Evolutionary conservation across 2,888 invertebrate genomes (phyloP), one percentile per base, ranked within the genome.

Genomic region (Campoplex nolae): DNA sequence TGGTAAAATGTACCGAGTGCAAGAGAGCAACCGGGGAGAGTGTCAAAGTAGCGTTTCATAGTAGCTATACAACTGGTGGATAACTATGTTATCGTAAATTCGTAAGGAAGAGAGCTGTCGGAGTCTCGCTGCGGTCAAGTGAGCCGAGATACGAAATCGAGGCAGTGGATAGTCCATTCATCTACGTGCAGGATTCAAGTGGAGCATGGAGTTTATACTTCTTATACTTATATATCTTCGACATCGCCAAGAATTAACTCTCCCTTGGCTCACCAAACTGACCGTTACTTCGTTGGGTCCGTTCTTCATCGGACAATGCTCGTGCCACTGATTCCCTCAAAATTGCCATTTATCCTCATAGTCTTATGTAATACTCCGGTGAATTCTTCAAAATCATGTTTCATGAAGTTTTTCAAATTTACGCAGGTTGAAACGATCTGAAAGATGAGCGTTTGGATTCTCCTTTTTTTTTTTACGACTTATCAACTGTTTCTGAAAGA

Each of bases 31-130:
- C 65, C 13, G 32, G 62, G 48, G n/a, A 62, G 62, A 76, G 76
- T 70, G 76, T 48, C 68, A 56, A 71, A 42, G 70, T 38, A 32
- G 23, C 67, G 62, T 67, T 75, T 62, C 81, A 56, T 54, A 45
- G 58, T 35, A 48, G 54, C 56, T 81, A 76, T 67, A 23, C 23
- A 77, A 77, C 77, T 38, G 58, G 51, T 18, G 80, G 62, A 84
- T 76, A 76, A 80, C 80, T 8, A 58, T 62, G 73, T 84, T 84
- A 84, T 84, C 74, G 84, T 65, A 84, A 80, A 84, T 80, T 80
- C 80, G 71, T 58, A 54, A 76, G 80, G n/a, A 71, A 62, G 13
- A 48, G 54, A 54, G 45, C 13, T 35, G 65, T 80, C 65, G 65
- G 51, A 68, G 16, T 79, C n/a, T 67, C 45, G 35, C 28, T 56